Evolutionary conservation across 2,888 invertebrate species (phyloP), one percentile per base, ranked within the genome.

Genomic region (Teinopalpus imperialis): DNA sequence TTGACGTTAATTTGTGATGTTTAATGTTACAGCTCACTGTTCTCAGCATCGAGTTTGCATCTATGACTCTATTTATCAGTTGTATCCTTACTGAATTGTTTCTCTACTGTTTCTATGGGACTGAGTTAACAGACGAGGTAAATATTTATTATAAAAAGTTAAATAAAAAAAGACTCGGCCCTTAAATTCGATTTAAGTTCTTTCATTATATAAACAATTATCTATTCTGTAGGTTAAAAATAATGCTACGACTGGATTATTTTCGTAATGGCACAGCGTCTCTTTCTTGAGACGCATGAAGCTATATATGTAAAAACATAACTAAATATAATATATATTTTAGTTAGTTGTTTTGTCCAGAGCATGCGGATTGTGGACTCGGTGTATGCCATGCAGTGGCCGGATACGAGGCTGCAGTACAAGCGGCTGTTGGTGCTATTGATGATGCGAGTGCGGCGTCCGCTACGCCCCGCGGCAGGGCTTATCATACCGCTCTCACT

Each of bases 51-150:
- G 86, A 89, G 63, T 89, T 90, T 47, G 74, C 85, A 1, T 90
- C 90, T 5, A 88, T 90, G 81, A 64, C 76, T 1, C 68, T 90
- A 7, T 91, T 90, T 66, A 85, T 90, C 46, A 61, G 65, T 32
- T 91, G 91, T 59, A 90, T 91, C 62, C 67, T 91, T 9, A 74
- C 87, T 4, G 90, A 91, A 66, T 69, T 91, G 54, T 88, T 89
- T 52, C 67, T 91, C 1, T 90, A 90, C 63, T 91, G 91, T 63
- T 91, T 87, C 72, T 90, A 81, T 56, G 91, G 91, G 4, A 91
- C 91, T 58, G 90, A 90, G 61, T 80, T 91, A 2, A 81, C 87
- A 0, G 67, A 85, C 1, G 85, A 90, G 82, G 91, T 91, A 49
- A 52, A 48, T 20, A n/a, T 37, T 18, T 27, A 26, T 12, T 35